A percentile compares a stretch with the other conserved stretches of the same genome.
Evolutionary conservation across 2,113 vertebrate species (phyloP).

Genomic region (Bujurquina vittata): DNA sequence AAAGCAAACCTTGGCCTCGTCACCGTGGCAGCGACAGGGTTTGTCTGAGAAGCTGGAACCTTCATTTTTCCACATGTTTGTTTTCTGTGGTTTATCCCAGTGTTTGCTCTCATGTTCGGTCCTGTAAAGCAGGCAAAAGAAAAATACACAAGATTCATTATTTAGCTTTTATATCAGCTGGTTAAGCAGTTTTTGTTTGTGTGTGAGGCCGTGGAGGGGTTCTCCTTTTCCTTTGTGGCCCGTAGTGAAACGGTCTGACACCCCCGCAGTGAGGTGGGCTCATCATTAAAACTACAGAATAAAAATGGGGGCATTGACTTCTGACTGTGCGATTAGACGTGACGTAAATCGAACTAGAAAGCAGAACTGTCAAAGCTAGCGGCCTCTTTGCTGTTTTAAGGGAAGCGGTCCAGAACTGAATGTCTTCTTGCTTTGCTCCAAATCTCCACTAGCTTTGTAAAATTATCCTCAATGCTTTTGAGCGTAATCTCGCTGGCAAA

Average conservation of each 20-base stretch:
- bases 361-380: fast-evolving
- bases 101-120: too few species aligned
- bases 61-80: too few species aligned
- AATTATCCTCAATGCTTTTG: not conserved
- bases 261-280: not conserved
- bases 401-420: not conserved
- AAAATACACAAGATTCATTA: too few species aligned
- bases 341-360: not conserved
- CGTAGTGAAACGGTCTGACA: not conserved
- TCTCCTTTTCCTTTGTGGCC: not conserved
- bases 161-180: too few species aligned
- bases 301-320: too few species aligned
- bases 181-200: not conserved
- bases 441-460: not conserved
- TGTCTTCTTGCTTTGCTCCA: not conserved
- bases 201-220: not conserved
- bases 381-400: not conserved
- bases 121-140: too few species aligned
- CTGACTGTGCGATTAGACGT: fast-evolving
- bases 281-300: not conserved
- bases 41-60: too few species aligned
- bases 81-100: too few species aligned
- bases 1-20: too few species aligned
- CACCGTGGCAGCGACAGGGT: too few species aligned
- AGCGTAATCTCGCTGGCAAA: not conserved